Evolutionary conservation across 2,113 vertebrate genomes (phyloP), one percentile per base, ranked within the genome.

Genomic region (Phylloscopus trochiloides): DNA sequence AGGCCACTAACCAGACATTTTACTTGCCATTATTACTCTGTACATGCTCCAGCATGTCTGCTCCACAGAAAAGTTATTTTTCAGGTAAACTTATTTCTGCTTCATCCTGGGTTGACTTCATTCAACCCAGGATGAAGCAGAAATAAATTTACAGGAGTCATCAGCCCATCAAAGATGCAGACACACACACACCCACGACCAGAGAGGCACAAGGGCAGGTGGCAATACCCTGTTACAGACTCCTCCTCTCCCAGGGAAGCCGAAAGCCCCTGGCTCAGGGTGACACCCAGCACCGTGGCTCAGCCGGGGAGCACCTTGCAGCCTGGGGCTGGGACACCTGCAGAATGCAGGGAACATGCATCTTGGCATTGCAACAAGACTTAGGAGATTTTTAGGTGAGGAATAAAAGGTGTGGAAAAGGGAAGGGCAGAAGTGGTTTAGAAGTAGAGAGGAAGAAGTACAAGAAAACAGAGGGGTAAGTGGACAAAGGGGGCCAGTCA

Each of bases 141-240:
- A 14, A 40, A 40, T 40, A 40, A 40, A 40, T 40, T 52, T 42
- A 20, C 22, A 45, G 19, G 14, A 61, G 13, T 24, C n/a, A 52
- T 25, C 34, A 85, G 20, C 20, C 29, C 36, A 38, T 12, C 62
- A n/a, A 40, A 68, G 36, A 8, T 14, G 1, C 0, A 0, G 11
- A 29, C 15, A 17, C 7, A 55, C 7, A 55, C 12, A 42, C 12
- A 42, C 7, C n/a, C 18, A 38, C 0, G 0, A 78, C 29, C 18
- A 63, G n/a, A 71, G 32, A 78, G 17, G 19, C 17, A n/a, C 22
- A 54, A 36, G 14, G 15, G 8, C 28, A 52, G 10, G 20, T 29
- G 51, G 5, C 18, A 9, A 14, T 62, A 58, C 3, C 51, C 5
- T 50, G 11, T 6, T 32, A 36, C 70, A 84, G 22, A 86, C 25